These are phyloP conservation scores for Tetragonula carbonaria DNA, from an alignment of 2,888 invertebrate species.

Conservation along the genomic window DNA sequence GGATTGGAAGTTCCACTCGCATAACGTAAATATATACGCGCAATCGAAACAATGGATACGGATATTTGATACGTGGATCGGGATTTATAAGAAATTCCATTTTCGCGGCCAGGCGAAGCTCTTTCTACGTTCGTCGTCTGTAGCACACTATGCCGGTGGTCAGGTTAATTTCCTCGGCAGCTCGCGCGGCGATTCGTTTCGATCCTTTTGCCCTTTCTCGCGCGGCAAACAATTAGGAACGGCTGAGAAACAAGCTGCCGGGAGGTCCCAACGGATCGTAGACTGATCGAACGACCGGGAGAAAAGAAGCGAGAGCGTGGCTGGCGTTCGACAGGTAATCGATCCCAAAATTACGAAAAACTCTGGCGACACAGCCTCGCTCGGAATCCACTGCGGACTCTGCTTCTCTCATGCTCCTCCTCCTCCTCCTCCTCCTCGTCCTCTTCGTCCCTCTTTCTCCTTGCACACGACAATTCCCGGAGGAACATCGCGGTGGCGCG, in stretches of 20 bases:
- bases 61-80: no score
- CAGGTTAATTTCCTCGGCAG: constrained; percentile 34
- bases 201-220: background rate
- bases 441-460: background rate
- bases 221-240: constrained; percentile 39
- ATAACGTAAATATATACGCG: no score
- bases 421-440: no score
- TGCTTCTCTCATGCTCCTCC: background rate
- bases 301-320: constrained; percentile 15
- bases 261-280: constrained; percentile 5
- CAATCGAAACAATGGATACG: no score
- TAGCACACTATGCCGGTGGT: background rate
- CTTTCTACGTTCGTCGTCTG: constrained; percentile 27
- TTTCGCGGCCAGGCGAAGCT: background rate
- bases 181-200: constrained; percentile 6
- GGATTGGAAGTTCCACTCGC: no score
- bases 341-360: constrained; percentile 47
- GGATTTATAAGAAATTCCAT: no score
- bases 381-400: background rate
- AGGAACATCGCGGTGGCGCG: background rate
- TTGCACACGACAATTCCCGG: background rate
- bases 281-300: constrained; percentile 9
- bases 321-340: constrained; percentile 38
- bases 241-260: constrained; percentile 6
- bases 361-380: constrained; percentile 5